Percentiles rank a stretch among this genome's conserved stretches.
phyloP scores from a whole-genome alignment of 2,888 invertebrate genomes.

The Lasioglossum marginatum region DNA sequence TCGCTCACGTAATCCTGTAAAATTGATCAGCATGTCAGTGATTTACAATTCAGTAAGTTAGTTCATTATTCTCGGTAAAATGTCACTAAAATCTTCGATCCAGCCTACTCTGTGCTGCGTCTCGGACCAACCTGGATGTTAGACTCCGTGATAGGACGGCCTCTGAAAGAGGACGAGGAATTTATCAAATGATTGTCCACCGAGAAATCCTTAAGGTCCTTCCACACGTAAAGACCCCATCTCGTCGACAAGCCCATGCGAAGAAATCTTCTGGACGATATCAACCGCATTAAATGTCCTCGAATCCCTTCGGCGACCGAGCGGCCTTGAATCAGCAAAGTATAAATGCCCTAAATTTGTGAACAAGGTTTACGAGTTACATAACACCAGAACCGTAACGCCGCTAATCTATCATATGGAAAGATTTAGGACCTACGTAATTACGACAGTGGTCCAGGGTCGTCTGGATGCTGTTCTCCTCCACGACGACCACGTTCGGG shows the following conservation, averaged over 20 bases:
- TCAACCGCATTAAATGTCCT: slow-evolving; percentile 75
- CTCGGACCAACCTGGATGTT: slow-evolving; percentile 89
- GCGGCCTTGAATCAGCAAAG: slow-evolving; percentile 79
- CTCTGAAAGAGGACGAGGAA: slow-evolving; percentile 88
- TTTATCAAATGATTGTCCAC: slow-evolving; percentile 90
- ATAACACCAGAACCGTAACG: slow-evolving; percentile 12
- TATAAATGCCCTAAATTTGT: slow-evolving; percentile 78
- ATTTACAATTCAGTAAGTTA: no score
- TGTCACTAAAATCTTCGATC: no score
- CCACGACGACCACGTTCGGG: slow-evolving; percentile 78
- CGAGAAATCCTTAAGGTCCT: slow-evolving; percentile 86
- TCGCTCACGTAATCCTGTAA: slow-evolving; percentile 91
- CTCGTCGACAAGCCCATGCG: slow-evolving; percentile 89
- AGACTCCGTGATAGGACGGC: slow-evolving; percentile 89
- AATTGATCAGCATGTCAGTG: slow-evolving; percentile 25
- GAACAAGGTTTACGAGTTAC: slow-evolving; percentile 18
- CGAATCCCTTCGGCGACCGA: slow-evolving; percentile 74
- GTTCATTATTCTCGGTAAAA: no score
- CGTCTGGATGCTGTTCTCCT: slow-evolving; percentile 76
- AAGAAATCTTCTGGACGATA: slow-evolving; percentile 86
- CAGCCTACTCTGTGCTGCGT: not conserved
- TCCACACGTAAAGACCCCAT: slow-evolving; percentile 93
- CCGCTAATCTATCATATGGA: not conserved
- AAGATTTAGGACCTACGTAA: slow-evolving; percentile 73
- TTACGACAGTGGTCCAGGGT: slow-evolving; percentile 81